A percentile compares a stretch with the other conserved stretches of the same genome.
These are phyloP conservation scores for Notothenia rossii DNA, from an alignment of 2,113 vertebrate genomes.

Conservation along the genomic window DNA sequence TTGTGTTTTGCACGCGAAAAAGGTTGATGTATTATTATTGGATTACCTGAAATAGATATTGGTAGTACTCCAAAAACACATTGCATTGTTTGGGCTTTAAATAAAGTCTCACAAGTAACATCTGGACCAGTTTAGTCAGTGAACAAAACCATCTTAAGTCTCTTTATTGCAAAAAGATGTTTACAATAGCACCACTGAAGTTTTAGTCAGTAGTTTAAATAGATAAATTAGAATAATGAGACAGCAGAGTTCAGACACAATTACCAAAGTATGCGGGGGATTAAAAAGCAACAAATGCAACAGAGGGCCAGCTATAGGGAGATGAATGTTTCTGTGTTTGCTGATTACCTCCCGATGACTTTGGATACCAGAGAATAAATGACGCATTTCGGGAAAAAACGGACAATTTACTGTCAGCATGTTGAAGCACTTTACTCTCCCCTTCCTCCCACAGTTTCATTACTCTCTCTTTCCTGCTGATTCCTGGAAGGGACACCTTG, in stretches of 20 bases:
- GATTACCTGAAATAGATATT: neutral
- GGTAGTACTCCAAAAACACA: neutral
- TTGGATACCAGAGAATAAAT: conserved; percentile 16
- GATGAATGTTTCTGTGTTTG: neutral
- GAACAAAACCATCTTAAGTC: neutral
- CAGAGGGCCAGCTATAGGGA: neutral
- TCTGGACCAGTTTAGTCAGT: conserved; percentile 8
- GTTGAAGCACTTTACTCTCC: neutral
- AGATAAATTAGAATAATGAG: neutral
- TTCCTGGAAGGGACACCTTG: neutral
- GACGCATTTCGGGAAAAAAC: neutral
- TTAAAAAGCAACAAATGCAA: no score
- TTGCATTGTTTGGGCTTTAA: neutral
- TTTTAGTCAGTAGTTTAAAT: neutral
- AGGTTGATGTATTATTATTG: neutral
- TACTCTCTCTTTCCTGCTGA: neutral
- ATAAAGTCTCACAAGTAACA: neutral
- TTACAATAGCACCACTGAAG: neutral
- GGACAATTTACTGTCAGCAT: neutral
- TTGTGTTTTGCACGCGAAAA: neutral
- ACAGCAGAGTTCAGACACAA: neutral
- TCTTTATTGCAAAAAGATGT: neutral
- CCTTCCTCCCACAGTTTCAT: neutral
- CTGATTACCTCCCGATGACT: neutral
- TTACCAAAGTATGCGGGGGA: neutral